Base-by-base conservation (phyloP, 2,113 vertebrate species). In the Psilopsiagon aymara region DNA sequence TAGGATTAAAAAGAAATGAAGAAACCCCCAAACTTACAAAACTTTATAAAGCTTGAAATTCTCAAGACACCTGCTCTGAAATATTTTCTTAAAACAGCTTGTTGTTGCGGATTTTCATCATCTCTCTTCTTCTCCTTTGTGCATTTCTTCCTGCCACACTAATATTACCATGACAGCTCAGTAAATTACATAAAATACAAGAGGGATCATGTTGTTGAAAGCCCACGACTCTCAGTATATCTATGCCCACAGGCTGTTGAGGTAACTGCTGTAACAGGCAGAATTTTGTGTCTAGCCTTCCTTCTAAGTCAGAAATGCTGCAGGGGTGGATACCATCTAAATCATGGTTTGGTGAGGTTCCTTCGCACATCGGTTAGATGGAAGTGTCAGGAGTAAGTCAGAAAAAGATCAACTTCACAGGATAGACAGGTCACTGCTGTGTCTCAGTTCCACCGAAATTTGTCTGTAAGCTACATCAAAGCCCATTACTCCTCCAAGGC, bases 161-260 rank as follows among this genome's bases (percentile, higher is more conserved):
- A 86, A 86, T 77, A 79, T 64, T 64, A 83, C 68, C 4, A 2
- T 60, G 93, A 94, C 90, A 95, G 92, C 80, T 95, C 92, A 86
- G 92, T 88, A 92, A 88, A 92, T 93, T 93, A 92, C 82, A 94
- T 64, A 88, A 95, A 96, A 94, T 83, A 82, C 85, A 96, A 74
- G 63, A 96, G 73, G 82, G 88, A 96, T 88, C 92, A 71, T 88
- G 92, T 75, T 94, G 89, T 21, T 89, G 80, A 95, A 93, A 96
- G 93, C 41, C 87, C 25, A 1, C 93, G 94, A 94, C 82, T 94
- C 84, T 33, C 41, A 96, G 84, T 67, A 85, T 79, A 67, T 70
- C 90, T 47, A 92, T 92, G 91, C 91, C 95, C 69, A 82, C 75
- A 87, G 90, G 96, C 93, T 93, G 70, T 82, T 53, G 70, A 77